A percentile compares a stretch with the other conserved stretches of the same genome.
Evolutionary conservation across 2,888 invertebrate genomes (phyloP).

Genomic region (Diarsia mendica): DNA sequence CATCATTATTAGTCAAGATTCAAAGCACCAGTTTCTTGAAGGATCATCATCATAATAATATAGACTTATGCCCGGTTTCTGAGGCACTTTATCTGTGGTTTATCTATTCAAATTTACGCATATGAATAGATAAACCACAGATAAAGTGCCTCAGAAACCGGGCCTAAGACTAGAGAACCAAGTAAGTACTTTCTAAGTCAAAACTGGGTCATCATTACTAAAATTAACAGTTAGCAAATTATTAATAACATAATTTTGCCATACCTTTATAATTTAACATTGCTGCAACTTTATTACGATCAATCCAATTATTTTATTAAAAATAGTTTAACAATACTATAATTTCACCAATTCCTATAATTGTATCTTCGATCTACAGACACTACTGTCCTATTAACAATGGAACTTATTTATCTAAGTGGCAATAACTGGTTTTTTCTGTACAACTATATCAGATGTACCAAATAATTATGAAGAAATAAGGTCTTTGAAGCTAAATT

Average conservation of each 20-base stretch:
- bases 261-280: conserved; percentile 48
- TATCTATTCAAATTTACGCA: too few relatives aligned
- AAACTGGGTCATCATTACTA: conserved; percentile 33
- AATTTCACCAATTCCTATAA: conserved; percentile 37
- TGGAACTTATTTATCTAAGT: conserved; percentile 24
- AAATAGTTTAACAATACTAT: conserved; percentile 40
- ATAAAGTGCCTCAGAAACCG: too few relatives aligned
- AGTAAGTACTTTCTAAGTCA: conserved; percentile 18
- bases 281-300: conserved; percentile 39
- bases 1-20: too few relatives aligned
- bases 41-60: too few relatives aligned
- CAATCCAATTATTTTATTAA: conserved; percentile 49
- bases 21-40: conserved; percentile 17
- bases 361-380: conserved; percentile 49
- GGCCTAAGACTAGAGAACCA: conserved; percentile 1
- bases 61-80: too few relatives aligned
- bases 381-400: conserved; percentile 38
- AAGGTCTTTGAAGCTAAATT: conserved; percentile 5
- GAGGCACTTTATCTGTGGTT: too few relatives aligned
- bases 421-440: conserved; percentile 38
- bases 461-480: conserved; percentile 45
- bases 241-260: conserved; percentile 42
- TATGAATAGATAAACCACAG: too few relatives aligned
- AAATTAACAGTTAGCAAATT: conserved; percentile 40
- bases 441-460: conserved; percentile 44